Base-by-base conservation (phyloP, 1,140 invertebrate genomes). In the Papilio polyxenes region DNA sequence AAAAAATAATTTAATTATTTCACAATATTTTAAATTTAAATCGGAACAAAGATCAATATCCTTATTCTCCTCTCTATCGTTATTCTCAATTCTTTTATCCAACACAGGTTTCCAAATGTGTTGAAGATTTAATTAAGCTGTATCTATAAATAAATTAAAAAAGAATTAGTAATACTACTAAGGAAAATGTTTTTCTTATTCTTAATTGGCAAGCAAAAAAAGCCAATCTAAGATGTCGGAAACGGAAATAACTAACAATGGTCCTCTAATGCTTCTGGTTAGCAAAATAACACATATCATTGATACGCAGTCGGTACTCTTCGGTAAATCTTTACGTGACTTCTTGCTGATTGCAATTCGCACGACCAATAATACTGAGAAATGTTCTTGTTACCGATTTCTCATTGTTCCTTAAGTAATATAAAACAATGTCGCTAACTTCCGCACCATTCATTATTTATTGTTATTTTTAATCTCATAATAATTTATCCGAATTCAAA, bases 281-380 rank as follows among this genome's bases (percentile, higher is more conserved):
- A 37, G 48, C 23, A 79, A 56, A 51, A n/a, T 37, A 79, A 31
- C 23, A 65, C 56, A 13, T 44, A 49, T 23, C 59, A 80, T 80
- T 80, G 59, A 80, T 80, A 80, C 69, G 56, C 78, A 69, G 62
- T 65, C 44, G 37, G n/a, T 53, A 72, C 75, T 75, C 77, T 80
- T 69, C 78, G 62, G 62, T 69, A 80, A 80, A 62, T 80, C 78
- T 80, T 80, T 80, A 80, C 78, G 78, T 80, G 78, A 80, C 78
- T 80, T 49, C 48, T 48, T 53, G 51, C 48, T 80, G 48, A 80
- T 80, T 69, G 40, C 59, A 65, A 80, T 80, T 80, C 78, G 59
- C 78, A 80, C 78, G 78, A 80, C 62, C 40, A 49, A 80, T 80
- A 80, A 80, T 80, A 80, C 59, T 62, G 37, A 20, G 78, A 80